Evolutionary conservation across 2,113 vertebrate species (phyloP).

Genomic region (Cyanistes caeruleus): DNA sequence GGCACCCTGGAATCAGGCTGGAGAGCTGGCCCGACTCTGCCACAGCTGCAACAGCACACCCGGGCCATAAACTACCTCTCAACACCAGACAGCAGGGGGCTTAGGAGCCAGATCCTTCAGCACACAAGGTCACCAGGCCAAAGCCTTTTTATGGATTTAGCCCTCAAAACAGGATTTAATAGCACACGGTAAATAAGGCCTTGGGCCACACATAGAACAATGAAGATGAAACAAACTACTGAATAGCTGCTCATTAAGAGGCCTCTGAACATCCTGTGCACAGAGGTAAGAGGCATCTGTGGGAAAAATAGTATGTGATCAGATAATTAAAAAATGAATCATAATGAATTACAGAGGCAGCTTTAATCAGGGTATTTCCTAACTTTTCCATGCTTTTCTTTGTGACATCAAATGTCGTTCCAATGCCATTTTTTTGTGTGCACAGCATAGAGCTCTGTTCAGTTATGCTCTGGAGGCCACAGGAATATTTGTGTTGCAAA

Average conservation of each 20-base stretch:
- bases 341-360: conserved; percentile 47
- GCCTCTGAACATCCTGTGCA: conserved; percentile 48
- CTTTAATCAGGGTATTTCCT: conserved; percentile 49
- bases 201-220: conserved; percentile 68
- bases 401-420: neutral
- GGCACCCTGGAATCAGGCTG: rapidly evolving
- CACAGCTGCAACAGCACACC: conserved; percentile 37
- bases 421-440: neutral
- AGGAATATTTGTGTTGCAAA: neutral
- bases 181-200: conserved; percentile 44
- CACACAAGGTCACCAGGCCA: conserved; percentile 46
- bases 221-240: conserved; percentile 49
- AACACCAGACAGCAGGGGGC: conserved; percentile 10
- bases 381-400: neutral
- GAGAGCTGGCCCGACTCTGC: neutral
- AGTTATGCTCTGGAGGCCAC: neutral
- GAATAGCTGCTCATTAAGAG: conserved; percentile 50
- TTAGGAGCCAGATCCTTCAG: neutral
- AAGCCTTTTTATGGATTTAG: conserved; percentile 63
- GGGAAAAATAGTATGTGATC: conserved; percentile 52
- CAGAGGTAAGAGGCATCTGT: neutral
- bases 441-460: neutral
- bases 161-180: conserved; percentile 67
- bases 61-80: conserved; percentile 57
- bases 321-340: conserved; percentile 53